Evolutionary conservation across 1,140 invertebrate genomes (phyloP), one percentile per base, ranked within the genome.

Genomic region (Temnothorax nylanderi): DNA sequence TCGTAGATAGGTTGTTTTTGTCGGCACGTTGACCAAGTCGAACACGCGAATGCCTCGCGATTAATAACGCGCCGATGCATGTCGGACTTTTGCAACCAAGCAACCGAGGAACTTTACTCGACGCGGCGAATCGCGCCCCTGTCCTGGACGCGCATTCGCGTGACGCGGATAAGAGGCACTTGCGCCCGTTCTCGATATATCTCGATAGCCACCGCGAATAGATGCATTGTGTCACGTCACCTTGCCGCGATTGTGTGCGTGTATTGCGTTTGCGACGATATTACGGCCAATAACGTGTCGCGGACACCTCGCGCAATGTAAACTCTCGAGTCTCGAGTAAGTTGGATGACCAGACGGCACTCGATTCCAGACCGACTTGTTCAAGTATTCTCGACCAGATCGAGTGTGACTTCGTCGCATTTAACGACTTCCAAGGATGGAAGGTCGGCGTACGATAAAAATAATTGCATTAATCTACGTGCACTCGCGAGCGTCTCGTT

Each of bases 291-390:
- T 85, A 87, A 87, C 60, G 60, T 41, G 54, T 64, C 69, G 44
- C 54, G 86, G 54, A 87, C 81, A 87, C 51, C 49, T 87, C 67
- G 86, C 60, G 86, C 86, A 86, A 85, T 87, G 86, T 87, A 87
- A 85, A 87, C 86, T 49, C 81, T 77, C 64, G 47, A 85, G 86
- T 65, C 85, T 82, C 47, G 80, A 87, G 86, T 87, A 85, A 87
- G 86, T 56, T 87, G 86, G 81, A 75, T 77, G 81, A 87, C 81
- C 86, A 87, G 86, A 87, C 86, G 64, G 69, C 86, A 87, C 86
- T 87, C 81, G 65, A 85, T 75, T 56, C 58, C 81, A 87, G 86
- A 87, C 80, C 54, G 69, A 84, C 86, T 87, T 67, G 86, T 67
- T 85, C 47, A 74, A 87, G 80, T 67, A 85, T 85, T 44, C 81